These are phyloP conservation scores for Trachymyrmex septentrionalis DNA, from an alignment of 1,140 invertebrate genomes.

Conservation along the genomic window DNA sequence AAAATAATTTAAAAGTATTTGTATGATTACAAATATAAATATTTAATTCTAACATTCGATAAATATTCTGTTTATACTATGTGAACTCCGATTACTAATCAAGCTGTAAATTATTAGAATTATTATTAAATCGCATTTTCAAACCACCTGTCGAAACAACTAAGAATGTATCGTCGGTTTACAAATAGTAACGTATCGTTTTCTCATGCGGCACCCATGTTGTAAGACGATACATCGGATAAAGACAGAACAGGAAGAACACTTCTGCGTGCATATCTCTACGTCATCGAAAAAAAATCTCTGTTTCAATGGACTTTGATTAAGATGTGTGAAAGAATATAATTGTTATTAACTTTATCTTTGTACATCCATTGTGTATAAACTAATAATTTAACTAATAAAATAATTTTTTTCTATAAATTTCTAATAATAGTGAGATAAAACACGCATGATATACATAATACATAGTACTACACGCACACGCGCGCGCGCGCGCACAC, in stretches of 20 bases:
- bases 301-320: slow-evolving; percentile 8
- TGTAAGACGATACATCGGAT: neutral
- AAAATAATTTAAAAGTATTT: neutral
- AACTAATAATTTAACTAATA: too few relatives aligned
- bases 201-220: neutral
- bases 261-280: neutral
- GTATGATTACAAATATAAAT: neutral
- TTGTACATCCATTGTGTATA: neutral
- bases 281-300: neutral
- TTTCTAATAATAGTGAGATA: slow-evolving; percentile 23
- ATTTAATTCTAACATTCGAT: neutral
- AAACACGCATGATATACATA: neutral
- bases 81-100: neutral
- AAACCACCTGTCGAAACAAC: neutral
- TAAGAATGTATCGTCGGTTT: neutral
- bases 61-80: too few relatives aligned
- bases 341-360: slow-evolving; percentile 1
- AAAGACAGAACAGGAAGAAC: neutral
- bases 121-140: neutral
- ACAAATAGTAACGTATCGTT: neutral
- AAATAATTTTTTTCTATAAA: neutral
- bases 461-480: neutral
- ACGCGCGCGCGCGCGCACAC: too few relatives aligned
- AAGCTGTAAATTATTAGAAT: neutral
- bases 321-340: neutral